Base-by-base conservation (phyloP, 2,113 vertebrate species). In the Mastomys natalensis region DNA sequence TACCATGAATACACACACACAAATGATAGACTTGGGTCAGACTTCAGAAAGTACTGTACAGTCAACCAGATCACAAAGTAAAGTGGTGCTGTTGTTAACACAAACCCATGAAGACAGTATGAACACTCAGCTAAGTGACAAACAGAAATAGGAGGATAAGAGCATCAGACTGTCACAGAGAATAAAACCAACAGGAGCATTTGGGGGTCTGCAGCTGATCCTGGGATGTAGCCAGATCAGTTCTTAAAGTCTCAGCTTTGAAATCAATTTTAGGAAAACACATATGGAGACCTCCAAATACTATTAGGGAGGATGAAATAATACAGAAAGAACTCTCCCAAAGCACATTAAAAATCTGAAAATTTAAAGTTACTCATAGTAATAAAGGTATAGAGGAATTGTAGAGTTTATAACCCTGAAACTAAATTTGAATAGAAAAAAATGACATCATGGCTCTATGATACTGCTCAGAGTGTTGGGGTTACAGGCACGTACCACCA, bases 381-480 rank as follows among this genome's bases (percentile, higher is more conserved):
- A 72, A 74, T 72, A 72, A 72, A 40, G 70, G 37, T 60, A 1
- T 68, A 81, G 7, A 82, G 26, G 43, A 87, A 24, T 21, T 93
- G 7, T 58, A 40, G 89, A 77, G 43, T 90, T 93, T 90, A 78
- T 37, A 84, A 58, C 43, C 81, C 16, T 88, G 40, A 88, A 95
- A 84, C n/a, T 91, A 93, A 94, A 91, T 53, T 17, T 96, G 40
- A 22, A 84, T 72, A 45, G n/a, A 81, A 91, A 87, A 90, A 88
- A 93, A 37, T 77, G 68, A 64, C 4, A 24, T 82, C 58, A 76
- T 40, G 40, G 34, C 40, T 92, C 60, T 81, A 53, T 90, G 66
- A 76, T 40, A 31, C 31, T 31, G 68, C 62, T 86, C 29, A 48
- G 43, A 86, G 60, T 48, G 26, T 37, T 37, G 29, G 60, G 60